These are phyloP conservation scores for Lasioglossum oenotherae DNA, from an alignment of 2,888 invertebrate species.

Conservation along the genomic window DNA sequence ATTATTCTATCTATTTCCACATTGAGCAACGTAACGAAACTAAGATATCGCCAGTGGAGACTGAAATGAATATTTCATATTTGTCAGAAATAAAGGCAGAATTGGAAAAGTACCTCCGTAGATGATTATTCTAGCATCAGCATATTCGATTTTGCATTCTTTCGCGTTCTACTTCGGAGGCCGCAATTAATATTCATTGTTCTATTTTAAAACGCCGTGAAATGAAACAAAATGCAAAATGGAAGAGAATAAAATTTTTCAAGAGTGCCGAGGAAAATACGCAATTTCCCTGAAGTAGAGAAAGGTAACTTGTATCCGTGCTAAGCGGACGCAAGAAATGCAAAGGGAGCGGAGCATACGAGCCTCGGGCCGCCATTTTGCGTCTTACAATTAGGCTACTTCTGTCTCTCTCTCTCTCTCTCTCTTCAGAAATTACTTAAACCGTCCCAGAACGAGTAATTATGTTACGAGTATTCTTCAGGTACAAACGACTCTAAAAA, in stretches of 20 bases:
- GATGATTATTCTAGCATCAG: not conserved
- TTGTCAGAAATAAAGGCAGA: not conserved
- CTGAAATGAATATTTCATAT: no score
- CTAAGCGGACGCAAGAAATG: not conserved
- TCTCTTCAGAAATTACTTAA: not conserved
- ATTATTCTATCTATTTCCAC: not conserved
- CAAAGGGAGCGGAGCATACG: not conserved
- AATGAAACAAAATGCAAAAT: not conserved
- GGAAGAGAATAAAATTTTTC: not conserved
- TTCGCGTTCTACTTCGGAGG: conserved; percentile 17
- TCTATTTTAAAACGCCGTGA: not conserved
- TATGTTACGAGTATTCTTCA: not conserved
- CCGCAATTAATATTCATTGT: conserved; percentile 8
- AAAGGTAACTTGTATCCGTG: not conserved
- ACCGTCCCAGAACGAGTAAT: conserved; percentile 9
- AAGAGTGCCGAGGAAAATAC: not conserved
- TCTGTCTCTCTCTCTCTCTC: not conserved
- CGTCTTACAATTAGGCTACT: not conserved
- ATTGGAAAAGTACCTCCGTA: not conserved
- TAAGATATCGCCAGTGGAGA: no score
- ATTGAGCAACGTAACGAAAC: not conserved
- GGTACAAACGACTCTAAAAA: not conserved
- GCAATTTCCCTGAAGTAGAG: not conserved
- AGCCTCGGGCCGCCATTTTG: not conserved
- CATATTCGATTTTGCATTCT: conserved; percentile 22